Conservation (phyloP, 2,888 invertebrate genomes). For the Catocala nupta region DNA sequence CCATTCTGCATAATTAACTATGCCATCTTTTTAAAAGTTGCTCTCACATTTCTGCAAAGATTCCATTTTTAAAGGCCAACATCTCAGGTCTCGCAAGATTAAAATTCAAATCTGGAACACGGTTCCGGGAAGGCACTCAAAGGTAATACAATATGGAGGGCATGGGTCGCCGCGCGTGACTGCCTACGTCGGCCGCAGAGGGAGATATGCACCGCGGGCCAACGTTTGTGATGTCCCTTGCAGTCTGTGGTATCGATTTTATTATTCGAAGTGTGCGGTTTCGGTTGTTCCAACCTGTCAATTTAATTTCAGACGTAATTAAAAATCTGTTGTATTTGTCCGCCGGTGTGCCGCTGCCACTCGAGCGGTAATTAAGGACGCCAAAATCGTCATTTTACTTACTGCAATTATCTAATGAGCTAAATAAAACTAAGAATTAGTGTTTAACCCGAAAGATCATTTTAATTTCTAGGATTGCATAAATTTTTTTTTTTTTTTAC, state of each 20-base stretch:
- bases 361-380: too few relatives aligned
- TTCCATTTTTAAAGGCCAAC: background rate
- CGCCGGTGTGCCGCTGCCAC: too few relatives aligned
- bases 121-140: constrained; percentile 39
- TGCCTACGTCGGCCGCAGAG: constrained; percentile 7
- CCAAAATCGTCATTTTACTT: too few relatives aligned
- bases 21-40: too few relatives aligned
- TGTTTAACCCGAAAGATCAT: too few relatives aligned
- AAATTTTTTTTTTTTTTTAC: too few relatives aligned
- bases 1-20: too few relatives aligned
- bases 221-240: background rate
- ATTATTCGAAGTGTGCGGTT: background rate
- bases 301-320: too few relatives aligned
- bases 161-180: constrained; percentile 41
- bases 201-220: constrained; percentile 6
- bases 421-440: too few relatives aligned
- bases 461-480: too few relatives aligned
- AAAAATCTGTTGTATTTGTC: too few relatives aligned
- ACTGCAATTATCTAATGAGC: too few relatives aligned
- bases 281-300: background rate
- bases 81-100: constrained; percentile 17
- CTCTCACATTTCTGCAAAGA: background rate
- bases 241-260: background rate
- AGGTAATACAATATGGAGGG: constrained; percentile 43
- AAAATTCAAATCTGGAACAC: constrained; percentile 26